phyloP scores from a whole-genome alignment of 2,888 invertebrate species.

The Cenopis cana region DNA sequence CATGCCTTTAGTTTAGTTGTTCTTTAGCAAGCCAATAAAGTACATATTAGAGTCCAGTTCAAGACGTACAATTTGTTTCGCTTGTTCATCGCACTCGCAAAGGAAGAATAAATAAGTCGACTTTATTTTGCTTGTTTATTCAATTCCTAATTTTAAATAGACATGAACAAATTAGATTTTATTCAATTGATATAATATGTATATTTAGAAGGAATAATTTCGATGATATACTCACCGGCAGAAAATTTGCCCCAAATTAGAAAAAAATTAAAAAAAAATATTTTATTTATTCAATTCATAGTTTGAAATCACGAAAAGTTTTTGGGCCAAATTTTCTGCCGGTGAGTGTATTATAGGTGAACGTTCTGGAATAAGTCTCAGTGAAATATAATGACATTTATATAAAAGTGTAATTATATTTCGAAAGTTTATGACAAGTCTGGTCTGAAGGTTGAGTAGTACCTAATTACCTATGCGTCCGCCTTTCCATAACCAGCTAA shows the following conservation, averaged over 20 bases:
- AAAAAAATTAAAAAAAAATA: no score
- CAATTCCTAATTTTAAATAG: background rate
- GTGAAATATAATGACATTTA: background rate
- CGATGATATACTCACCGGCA: no score
- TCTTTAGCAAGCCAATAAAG: background rate
- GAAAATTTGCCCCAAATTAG: no score
- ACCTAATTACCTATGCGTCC: no score
- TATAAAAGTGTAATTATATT: background rate
- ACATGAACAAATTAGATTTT: background rate
- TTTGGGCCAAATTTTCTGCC: no score
- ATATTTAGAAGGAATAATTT: no score
- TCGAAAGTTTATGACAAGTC: conserved; percentile 1
- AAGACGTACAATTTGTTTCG: conserved; percentile 13
- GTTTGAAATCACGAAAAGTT: no score
- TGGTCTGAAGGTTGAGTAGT: conserved; percentile 4
- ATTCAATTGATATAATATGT: background rate
- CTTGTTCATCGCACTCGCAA: conserved; percentile 3
- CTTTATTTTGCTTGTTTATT: background rate
- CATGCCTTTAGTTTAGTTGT: background rate
- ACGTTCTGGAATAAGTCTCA: background rate
- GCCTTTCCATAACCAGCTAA: conserved; percentile 12
- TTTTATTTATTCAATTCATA: no score
- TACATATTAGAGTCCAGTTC: background rate
- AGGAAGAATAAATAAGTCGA: background rate
- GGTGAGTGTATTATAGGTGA: background rate